Base-by-base conservation (phyloP, 2,113 vertebrate genomes). In the Notarius lentiginosus region DNA sequence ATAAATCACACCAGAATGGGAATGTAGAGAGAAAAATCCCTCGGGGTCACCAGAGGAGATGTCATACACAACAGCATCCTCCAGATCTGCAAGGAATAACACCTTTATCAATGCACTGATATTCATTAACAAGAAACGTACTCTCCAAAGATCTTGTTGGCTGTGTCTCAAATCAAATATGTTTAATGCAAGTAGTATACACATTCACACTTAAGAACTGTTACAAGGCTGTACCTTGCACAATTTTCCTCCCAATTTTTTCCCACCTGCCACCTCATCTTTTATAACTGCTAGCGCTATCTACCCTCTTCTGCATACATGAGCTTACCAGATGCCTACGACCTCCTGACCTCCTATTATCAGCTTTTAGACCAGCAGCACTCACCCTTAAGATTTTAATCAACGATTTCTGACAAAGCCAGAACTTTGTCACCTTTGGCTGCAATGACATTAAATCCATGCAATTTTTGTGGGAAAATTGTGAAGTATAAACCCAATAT, bases 11-110 rank as follows among this genome's bases (percentile, higher is more conserved):
- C 98, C 98, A 51, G 96, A 95, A 80, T 93, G 93, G 0, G 95
- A 91, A 80, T 97, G 94, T 18, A 99, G 90, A 0, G 91, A 94
- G 92, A 99, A 99, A 84, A 89, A 94, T 63, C 94, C 93, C 30
- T 93, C 92, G 8, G 94, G 94, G 89, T 99, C 93, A 12, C 98
- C 98, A 0, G 97, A 97, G 9, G 96, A 97, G 90, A 99, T 97
- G 76, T 90, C 91, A 87, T 98, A 99, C 66, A 95, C 95, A 56
- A 96, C 73, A 0, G 93, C 91, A 83, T 96, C 96, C 34, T 91
- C 87, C 0, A 94, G 95, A 91, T 95, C 97, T 98, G 94, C 6
- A 91, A 14, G 90, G 22, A 81, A 77, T 85, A 2, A 63, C 1
- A 80, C 18, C 41, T 14, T n/a, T 30, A 77, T 68, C 11, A 65